These are phyloP conservation scores for Baronia brevicornis DNA, from an alignment of 2,888 invertebrate species.

Conservation along the genomic window DNA sequence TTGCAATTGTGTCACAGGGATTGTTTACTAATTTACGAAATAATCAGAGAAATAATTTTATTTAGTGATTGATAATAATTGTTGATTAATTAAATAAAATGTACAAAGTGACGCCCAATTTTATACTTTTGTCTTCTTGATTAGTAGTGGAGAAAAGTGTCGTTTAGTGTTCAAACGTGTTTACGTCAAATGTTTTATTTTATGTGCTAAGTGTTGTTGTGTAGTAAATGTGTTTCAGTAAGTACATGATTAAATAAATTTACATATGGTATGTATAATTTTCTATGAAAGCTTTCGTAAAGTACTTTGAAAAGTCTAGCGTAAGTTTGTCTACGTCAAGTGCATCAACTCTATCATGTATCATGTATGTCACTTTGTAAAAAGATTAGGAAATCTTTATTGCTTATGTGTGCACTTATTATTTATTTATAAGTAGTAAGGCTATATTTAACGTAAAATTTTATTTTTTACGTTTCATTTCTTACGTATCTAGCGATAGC, in stretches of 20 bases:
- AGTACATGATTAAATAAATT: slow-evolving; percentile 31
- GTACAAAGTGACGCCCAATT: slow-evolving; percentile 16
- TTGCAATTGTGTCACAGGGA: slow-evolving; percentile 65
- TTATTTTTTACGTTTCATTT: no score
- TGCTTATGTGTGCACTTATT: no score
- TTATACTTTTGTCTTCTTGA: slow-evolving; percentile 16
- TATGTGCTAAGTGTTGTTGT: slow-evolving; percentile 37
- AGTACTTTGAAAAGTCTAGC: no score
- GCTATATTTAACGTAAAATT: no score
- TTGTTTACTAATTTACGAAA: slow-evolving; percentile 69
- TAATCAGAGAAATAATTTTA: slow-evolving; percentile 29
- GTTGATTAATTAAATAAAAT: slow-evolving; percentile 13
- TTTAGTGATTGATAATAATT: slow-evolving; percentile 19
- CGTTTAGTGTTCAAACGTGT: slow-evolving; percentile 44
- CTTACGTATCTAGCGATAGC: no score
- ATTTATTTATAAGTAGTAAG: no score
- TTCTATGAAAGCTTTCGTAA: no score
- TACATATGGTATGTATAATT: slow-evolving; percentile 35
- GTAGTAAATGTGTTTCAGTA: slow-evolving; percentile 32
- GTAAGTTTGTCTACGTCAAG: no score
- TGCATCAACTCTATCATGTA: no score
- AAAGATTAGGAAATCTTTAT: no score
- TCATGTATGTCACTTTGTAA: no score
- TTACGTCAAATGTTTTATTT: slow-evolving; percentile 55
- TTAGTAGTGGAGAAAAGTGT: slow-evolving; percentile 18